A percentile compares a stretch with the other conserved stretches of the same genome.
Evolutionary conservation across 2,888 invertebrate genomes (phyloP).

Genomic region (Rotaria sp.): DNA sequence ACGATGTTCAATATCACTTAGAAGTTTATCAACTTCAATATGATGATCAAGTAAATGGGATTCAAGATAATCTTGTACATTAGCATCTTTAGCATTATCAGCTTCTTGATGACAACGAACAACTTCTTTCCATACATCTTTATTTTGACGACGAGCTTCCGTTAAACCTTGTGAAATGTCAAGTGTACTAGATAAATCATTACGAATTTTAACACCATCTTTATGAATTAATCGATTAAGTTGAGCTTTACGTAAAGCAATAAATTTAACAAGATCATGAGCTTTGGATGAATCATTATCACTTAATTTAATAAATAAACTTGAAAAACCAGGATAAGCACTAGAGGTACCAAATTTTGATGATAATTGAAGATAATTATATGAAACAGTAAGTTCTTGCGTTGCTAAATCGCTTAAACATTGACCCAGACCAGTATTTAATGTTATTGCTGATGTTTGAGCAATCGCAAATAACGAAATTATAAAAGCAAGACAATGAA

Average conservation of each 20-base stretch:
- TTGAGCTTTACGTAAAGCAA: background rate
- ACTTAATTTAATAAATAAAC: slow-evolving; percentile 2
- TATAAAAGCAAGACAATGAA: background rate
- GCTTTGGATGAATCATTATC: background rate
- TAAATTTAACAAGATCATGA: background rate
- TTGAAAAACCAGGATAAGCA: slow-evolving; percentile 15
- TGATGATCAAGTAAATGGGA: slow-evolving; percentile 15
- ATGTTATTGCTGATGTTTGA: background rate
- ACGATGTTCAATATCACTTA: background rate
- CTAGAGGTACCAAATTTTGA: background rate
- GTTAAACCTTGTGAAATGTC: background rate
- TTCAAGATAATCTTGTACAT: slow-evolving; percentile 11
- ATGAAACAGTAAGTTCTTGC: background rate
- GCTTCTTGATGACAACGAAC: background rate
- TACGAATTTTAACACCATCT: background rate
- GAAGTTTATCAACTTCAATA: background rate
- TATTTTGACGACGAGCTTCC: background rate
- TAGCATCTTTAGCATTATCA: background rate
- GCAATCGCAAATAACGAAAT: background rate
- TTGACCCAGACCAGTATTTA: background rate
- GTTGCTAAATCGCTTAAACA: background rate
- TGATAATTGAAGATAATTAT: slow-evolving; percentile 14
- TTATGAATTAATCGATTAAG: background rate
- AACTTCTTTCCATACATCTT: background rate
- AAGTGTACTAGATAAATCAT: background rate